Evolutionary conservation across 2,888 invertebrate species (phyloP), one percentile per base, ranked within the genome.

Genomic region (Sinotaia quadrata): DNA sequence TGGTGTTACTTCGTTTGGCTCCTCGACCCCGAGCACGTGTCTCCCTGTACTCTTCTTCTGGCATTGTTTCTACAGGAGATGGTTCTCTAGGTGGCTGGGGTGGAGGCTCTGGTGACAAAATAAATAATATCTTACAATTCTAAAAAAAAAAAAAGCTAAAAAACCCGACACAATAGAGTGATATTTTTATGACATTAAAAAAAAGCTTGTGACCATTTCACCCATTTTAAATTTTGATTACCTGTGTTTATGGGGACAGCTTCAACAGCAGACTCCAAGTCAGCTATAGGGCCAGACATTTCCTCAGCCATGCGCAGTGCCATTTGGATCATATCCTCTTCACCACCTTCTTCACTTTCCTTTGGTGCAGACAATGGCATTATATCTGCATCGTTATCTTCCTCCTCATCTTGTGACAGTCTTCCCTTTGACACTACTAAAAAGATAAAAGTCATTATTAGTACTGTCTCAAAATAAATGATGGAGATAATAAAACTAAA

Each of bases 211-310:
- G n/a, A n/a, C n/a, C n/a, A n/a, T n/a, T 41, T 41, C 41, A 41
- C 41, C 41, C 18, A 18, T 41, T 41, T 41, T 8, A 18, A 41
- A 41, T 12, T 41, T 41, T 41, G 18, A 18, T 44, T 69, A 83
- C 83, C 81, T 68, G 80, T 76, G 54, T 76, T 83, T 21, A 85
- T 78, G 33, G 85, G 81, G 0, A 83, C 78, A 7, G 83, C 81
- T 51, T 81, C 78, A n/a, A 86, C 74, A 10, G 82, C 79, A 34
- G 77, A 78, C 88, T 95, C 95, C 60, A 95, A 89, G 86, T 95
- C 95, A 4, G 95, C 94, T 0, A 94, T 93, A 33, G 94, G 93
- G 74, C 94, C 94, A 0, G 81, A 77, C 75, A 94, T 92, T 81
- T 95, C 95, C 24, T 89, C 89, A 1, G 87, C 87, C 72, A 88